Percentiles rank a stretch among this genome's conserved stretches.
Evolutionary conservation across 2,113 vertebrate genomes (phyloP).

Genomic region (Cyphomyrus discorhynchus): DNA sequence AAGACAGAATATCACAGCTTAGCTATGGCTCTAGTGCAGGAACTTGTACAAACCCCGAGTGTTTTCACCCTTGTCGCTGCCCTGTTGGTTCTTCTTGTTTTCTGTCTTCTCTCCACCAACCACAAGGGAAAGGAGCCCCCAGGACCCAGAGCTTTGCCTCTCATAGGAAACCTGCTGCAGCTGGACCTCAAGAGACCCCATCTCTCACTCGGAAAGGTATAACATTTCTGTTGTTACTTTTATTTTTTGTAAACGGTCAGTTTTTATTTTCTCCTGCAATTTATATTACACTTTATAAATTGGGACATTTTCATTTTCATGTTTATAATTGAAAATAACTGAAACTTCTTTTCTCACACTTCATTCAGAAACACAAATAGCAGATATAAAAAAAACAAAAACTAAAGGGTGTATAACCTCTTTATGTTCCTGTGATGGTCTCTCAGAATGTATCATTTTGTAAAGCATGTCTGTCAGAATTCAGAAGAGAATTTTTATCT

Average conservation of each 20-base stretch:
- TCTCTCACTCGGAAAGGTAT: conserved; percentile 37
- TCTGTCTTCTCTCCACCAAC: conserved; percentile 28
- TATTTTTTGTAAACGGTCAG: background rate
- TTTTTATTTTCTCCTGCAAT: background rate
- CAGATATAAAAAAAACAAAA: no score
- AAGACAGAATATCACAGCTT: background rate
- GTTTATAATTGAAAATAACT: no score
- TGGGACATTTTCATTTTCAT: no score
- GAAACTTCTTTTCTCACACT: no score
- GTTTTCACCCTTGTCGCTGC: conserved; percentile 33
- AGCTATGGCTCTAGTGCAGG: conserved; percentile 35
- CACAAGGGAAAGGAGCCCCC: background rate
- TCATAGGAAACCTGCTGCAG: conserved; percentile 43
- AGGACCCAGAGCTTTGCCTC: background rate
- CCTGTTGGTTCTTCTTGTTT: conserved; percentile 30
- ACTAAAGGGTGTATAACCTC: no score
- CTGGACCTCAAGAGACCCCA: conserved; percentile 48
- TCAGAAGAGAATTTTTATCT: background rate
- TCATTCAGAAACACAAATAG: no score
- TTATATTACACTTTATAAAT: background rate
- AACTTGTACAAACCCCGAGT: conserved; percentile 23
- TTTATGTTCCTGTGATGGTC: no score
- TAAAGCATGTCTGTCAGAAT: no score
- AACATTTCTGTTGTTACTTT: background rate
- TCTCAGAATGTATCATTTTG: no score